Conservation (phyloP, 2,113 vertebrate genomes). For the Aspidoscelis tigris region DNA sequence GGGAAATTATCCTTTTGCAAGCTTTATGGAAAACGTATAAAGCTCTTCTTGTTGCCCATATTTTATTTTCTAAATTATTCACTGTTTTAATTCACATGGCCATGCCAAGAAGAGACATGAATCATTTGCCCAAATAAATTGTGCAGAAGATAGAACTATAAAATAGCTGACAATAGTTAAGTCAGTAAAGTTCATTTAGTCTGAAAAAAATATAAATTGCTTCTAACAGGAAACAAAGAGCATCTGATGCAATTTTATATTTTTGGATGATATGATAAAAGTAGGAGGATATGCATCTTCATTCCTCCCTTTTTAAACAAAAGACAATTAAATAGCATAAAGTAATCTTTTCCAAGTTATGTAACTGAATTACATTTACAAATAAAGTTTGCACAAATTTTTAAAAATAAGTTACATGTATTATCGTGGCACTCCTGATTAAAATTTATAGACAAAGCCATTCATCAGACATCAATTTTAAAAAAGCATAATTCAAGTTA, state of each 20-base stretch:
- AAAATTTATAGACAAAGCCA: neutral
- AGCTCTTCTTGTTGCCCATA: neutral
- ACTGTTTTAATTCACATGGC: slow-evolving; percentile 47
- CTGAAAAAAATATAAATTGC: slow-evolving; percentile 51
- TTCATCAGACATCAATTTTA: neutral
- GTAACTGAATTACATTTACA: slow-evolving; percentile 33
- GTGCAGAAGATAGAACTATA: slow-evolving; percentile 40
- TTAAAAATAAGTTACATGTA: neutral
- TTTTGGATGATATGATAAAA: slow-evolving; percentile 72
- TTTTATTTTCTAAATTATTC: neutral
- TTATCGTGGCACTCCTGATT: neutral
- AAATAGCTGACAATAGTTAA: slow-evolving; percentile 55
- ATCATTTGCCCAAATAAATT: slow-evolving; percentile 54
- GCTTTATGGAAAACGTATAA: slow-evolving; percentile 39
- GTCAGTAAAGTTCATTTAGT: slow-evolving; percentile 69
- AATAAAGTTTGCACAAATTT: neutral
- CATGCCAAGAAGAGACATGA: slow-evolving; percentile 16
- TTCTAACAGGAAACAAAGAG: slow-evolving; percentile 67
- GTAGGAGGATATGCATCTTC: slow-evolving; percentile 64
- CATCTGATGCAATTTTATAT: slow-evolving; percentile 69
- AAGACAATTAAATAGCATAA: slow-evolving; percentile 49
- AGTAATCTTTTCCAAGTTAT: slow-evolving; percentile 61
- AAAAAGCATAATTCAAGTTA: neutral
- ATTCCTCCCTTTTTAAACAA: slow-evolving; percentile 70
- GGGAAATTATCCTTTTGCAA: slow-evolving; percentile 34